Evolutionary conservation across 1,140 invertebrate species (phyloP), one percentile per base, ranked within the genome.

Genomic region (Acyrthosiphon pisum): DNA sequence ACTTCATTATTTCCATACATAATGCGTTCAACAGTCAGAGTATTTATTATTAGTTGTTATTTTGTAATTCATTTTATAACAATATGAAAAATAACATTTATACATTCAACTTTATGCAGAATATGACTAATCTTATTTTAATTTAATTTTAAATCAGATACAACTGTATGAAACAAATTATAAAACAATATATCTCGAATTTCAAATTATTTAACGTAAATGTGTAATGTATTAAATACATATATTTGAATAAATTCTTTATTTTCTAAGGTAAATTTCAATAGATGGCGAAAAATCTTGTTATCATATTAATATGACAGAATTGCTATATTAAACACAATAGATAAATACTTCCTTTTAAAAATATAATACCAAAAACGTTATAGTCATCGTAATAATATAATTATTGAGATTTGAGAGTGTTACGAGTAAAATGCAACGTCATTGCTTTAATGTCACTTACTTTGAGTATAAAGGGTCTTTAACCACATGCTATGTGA

Each of bases 381-480:
- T 37, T 35, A 41, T 41, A 81, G 37, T 83, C 81, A 83, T 83
- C 20, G 20, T 37, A 83, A 83, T 83, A 83, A 83, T 83, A 83
- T 83, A 22, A 83, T 83, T 76, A 76, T 76, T 76, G 60, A 76
- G 60, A 76, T 76, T n/a, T 76, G n/a, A 76, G 30, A 76, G 60
- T 76, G n/a, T 68, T 41, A 83, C 22, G 22, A 41, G 37, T 83
- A 83, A 37, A 83, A 83, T 83, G 37, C 37, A 41, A 37, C n/a
- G 35, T 83, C 76, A 11, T 41, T 83, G 37, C 35, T 83, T 84
- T 84, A 44, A 84, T 84, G 23, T 84, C 41, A 26, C 83, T 41
- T 41, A 84, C 83, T 84, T 84, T 84, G 22, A 44, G 37, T 26
- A 44, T 84, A 84, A 84, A 84, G 41, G 41, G 44, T 44, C 37